Base-by-base conservation (phyloP, 2,888 invertebrate genomes). In the Volucella bombylans region DNA sequence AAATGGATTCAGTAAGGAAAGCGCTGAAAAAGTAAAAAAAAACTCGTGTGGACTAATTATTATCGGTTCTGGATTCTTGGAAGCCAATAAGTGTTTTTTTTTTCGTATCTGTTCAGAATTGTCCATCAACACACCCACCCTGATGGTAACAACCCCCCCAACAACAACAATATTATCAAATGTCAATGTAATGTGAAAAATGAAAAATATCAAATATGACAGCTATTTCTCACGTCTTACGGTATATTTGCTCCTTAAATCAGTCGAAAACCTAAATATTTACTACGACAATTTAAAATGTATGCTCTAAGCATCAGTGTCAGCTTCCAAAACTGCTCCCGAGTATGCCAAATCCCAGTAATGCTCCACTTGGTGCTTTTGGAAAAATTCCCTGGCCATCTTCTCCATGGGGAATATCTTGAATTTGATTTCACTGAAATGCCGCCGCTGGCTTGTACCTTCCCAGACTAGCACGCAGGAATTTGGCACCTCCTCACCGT, bases 311-410 rank as follows among this genome's bases (percentile, higher is more conserved):
- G 90, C 88, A 86, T 94, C 94, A 62, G 93, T 93, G 2, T 94
- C 93, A 86, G 94, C 95, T 89, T 97, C 96, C 15, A 99, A 92
- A 23, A 99, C 97, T 0, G 98, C 96, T 39, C 97, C 97, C 89
- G 98, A 98, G 92, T 97, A 98, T 0, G 98, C 97, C 87, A 98
- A 93, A 92, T 99, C 99, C 99, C 99, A 99, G 91, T 99, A 99
- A 88, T 99, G 98, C 88, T 99, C 98, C 0, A 98, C 98, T 78
- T 95, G 95, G 90, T 97, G 96, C 90, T 98, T 98, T 89, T 96
- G 96, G 89, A 99, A 97, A 90, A 97, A 96, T 90, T 99, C 99
- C 0, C 99, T 93, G 0, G 99, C 99, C 92, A 97, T 95, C 89
- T 96, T 97, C 92, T 99, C 99, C 55, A 97, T 98, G 0, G 99